A percentile compares a stretch with the other conserved stretches of the same genome.
Conservation (phyloP, 1,140 invertebrate genomes). For the Cyclina sinensis region DNA sequence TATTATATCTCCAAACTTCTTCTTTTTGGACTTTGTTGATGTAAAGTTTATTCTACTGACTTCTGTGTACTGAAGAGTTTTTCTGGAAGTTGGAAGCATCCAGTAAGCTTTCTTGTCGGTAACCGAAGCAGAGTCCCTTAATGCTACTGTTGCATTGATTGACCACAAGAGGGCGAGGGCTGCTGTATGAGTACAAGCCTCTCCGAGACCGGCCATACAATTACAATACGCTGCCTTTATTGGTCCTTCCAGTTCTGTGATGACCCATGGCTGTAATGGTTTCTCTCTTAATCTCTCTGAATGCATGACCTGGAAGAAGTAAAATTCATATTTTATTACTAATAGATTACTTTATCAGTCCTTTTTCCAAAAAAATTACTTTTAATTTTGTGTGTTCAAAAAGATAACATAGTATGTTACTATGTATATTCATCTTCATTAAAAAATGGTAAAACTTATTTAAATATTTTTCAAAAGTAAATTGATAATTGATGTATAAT, state of each 20-base stretch:
- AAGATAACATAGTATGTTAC: no score
- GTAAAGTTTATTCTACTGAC: constrained; percentile 67
- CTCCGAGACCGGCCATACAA: constrained; percentile 73
- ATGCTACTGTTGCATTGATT: constrained; percentile 55
- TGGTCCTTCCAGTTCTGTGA: neutral
- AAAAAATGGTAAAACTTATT: no score
- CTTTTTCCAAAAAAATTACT: no score
- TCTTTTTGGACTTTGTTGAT: constrained; percentile 55
- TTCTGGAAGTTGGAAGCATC: no score
- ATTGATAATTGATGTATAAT: no score
- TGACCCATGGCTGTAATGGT: constrained; percentile 18
- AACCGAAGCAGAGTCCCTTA: constrained; percentile 59
- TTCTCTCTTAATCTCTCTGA: constrained; percentile 29
- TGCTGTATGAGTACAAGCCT: constrained; percentile 65
- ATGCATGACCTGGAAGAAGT: constrained; percentile 22
- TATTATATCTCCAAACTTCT: no score
- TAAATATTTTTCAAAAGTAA: no score
- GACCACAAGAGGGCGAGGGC: constrained; percentile 67
- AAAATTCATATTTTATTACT: no score
- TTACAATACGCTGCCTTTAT: neutral
- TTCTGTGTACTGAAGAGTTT: constrained; percentile 50
- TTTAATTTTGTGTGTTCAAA: no score
- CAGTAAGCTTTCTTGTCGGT: constrained; percentile 69
- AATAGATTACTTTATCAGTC: no score
- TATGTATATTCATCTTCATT: no score